These are phyloP conservation scores for Zoanthus gigantus DNA, from an alignment of 92 coral and sea anemone genomes.

Conservation along the genomic window DNA sequence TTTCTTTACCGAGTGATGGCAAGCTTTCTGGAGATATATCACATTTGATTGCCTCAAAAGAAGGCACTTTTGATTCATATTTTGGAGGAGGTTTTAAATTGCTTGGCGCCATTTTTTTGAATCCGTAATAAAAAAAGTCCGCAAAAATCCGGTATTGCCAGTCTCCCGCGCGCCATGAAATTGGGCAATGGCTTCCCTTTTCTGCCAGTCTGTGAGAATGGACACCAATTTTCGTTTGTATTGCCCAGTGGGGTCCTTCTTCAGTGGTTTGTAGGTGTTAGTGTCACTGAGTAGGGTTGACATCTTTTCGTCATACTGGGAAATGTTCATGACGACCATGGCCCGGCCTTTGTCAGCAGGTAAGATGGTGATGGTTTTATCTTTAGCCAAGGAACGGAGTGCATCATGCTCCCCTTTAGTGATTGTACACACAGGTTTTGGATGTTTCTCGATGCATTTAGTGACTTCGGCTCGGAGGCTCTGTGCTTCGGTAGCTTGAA, in stretches of 20 bases:
- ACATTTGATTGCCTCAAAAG: too few species aligned
- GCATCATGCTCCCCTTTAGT: neutral
- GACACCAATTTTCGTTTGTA: conserved; percentile 1
- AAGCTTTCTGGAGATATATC: too few species aligned
- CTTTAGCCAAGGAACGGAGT: neutral
- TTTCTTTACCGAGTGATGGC: too few species aligned
- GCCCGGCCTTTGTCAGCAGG: conserved; percentile 19
- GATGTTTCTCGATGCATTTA: neutral
- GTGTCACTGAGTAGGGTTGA: neutral
- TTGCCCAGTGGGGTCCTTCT: conserved; percentile 7
- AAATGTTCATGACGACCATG: conserved; percentile 12
- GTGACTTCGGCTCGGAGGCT: conserved; percentile 8
- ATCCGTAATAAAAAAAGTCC: too few species aligned
- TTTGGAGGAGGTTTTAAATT: too few species aligned
- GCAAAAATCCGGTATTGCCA: too few species aligned
- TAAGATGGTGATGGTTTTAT: neutral
- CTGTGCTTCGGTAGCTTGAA: conserved; percentile 5
- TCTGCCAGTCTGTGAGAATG: neutral
- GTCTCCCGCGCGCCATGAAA: too few species aligned
- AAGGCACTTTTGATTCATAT: too few species aligned
- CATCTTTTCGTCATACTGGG: neutral
- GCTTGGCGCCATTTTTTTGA: too few species aligned
- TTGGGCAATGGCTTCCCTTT: too few species aligned
- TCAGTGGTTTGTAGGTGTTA: neutral
- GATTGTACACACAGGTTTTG: neutral